phyloP scores from a whole-genome alignment of 2,888 invertebrate genomes.

The Hololepta plana region DNA sequence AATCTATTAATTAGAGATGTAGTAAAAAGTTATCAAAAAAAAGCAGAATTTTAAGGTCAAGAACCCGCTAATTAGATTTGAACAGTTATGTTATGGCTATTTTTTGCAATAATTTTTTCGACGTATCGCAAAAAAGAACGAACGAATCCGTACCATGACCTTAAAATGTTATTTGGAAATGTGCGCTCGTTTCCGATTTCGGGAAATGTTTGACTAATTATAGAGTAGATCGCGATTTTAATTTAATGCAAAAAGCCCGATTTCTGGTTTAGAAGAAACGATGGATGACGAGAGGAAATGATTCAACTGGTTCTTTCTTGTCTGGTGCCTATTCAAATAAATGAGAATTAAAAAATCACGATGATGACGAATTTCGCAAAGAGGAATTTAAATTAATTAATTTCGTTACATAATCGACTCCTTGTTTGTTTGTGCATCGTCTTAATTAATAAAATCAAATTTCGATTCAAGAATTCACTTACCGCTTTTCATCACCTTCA shows the following conservation, averaged over 20 bases:
- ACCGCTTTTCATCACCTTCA: constrained; percentile 28
- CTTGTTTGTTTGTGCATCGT: not conserved
- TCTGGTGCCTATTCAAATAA: constrained; percentile 1
- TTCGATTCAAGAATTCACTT: constrained; percentile 12
- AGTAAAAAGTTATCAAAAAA: too few relatives aligned
- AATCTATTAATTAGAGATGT: too few relatives aligned
- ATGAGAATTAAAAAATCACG: not conserved
- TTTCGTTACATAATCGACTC: not conserved
- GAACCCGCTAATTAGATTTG: too few relatives aligned
- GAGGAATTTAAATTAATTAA: constrained; percentile 1
- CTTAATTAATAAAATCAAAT: not conserved
- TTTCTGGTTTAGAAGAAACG: not conserved
- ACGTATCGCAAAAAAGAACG: too few relatives aligned
- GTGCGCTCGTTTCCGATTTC: not conserved
- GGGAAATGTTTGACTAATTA: not conserved
- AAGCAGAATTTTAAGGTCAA: too few relatives aligned
- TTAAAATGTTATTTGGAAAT: constrained; percentile 1
- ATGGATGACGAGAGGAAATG: too few relatives aligned
- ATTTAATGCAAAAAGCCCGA: not conserved
- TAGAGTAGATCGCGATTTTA: too few relatives aligned
- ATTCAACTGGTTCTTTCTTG: too few relatives aligned
- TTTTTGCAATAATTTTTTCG: too few relatives aligned
- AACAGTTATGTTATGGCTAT: too few relatives aligned
- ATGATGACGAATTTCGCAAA: too few relatives aligned
- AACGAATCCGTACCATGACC: too few relatives aligned